Evolutionary conservation across 2,797 vertebrate genomes (phyloP).

Genomic region (Hyperoplus lanceolatus): DNA sequence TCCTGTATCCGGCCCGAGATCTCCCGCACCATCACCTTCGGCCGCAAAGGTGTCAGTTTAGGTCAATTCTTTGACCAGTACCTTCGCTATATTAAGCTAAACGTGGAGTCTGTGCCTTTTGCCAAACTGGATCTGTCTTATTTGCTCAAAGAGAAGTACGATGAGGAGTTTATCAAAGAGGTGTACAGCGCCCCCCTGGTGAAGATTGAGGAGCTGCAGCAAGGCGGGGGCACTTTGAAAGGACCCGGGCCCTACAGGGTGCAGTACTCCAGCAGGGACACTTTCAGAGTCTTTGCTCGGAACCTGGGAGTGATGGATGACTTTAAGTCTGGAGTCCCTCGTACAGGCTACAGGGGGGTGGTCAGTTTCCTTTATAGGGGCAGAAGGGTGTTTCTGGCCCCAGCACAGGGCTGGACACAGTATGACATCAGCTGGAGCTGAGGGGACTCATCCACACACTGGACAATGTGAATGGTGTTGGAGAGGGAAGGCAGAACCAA

Average conservation of each 20-base stretch:
- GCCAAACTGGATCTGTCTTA: slow-evolving; percentile 91
- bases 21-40: slow-evolving; percentile 95
- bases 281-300: slow-evolving; percentile 93
- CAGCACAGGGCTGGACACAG: slow-evolving; percentile 90
- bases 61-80: slow-evolving; percentile 98
- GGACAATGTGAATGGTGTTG: slow-evolving; percentile 28
- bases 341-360: slow-evolving; percentile 93
- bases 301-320: slow-evolving; percentile 95
- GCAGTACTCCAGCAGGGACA: slow-evolving; percentile 91
- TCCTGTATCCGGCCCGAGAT: slow-evolving; percentile 94
- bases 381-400: slow-evolving; percentile 91
- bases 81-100: slow-evolving; percentile 94
- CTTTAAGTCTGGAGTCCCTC: slow-evolving; percentile 95
- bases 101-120: slow-evolving; percentile 95
- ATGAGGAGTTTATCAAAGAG: slow-evolving; percentile 83
- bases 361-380: slow-evolving; percentile 92
- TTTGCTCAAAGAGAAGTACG: slow-evolving; percentile 88
- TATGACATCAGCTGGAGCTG: slow-evolving; percentile 96
- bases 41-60: slow-evolving; percentile 94
- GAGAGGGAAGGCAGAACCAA: slow-evolving; percentile 53
- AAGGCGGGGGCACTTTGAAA: slow-evolving; percentile 70
- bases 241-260: slow-evolving; percentile 88
- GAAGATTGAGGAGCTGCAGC: slow-evolving; percentile 89
- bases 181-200: slow-evolving; percentile 88
- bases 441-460: slow-evolving; percentile 39